A percentile compares a stretch with the other conserved stretches of the same genome.
phyloP scores from a whole-genome alignment of 1,140 invertebrate genomes.

The Sycophila sp. region DNA sequence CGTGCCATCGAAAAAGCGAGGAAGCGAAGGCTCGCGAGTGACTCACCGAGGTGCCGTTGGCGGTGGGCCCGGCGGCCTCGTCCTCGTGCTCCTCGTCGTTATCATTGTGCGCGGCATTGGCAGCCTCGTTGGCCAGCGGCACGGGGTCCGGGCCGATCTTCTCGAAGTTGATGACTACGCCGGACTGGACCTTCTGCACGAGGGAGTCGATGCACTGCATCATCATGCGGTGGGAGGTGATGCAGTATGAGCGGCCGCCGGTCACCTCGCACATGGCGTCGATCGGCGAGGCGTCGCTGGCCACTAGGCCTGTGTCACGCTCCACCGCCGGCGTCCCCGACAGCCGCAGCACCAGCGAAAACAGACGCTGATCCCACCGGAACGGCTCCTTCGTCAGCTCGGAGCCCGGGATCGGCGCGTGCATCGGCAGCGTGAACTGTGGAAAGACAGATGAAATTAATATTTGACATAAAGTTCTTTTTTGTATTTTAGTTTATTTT shows the following conservation, averaged over 20 bases:
- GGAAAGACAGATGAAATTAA: no score
- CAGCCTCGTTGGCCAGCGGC: conserved; percentile 68
- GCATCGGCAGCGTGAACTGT: conserved; percentile 92
- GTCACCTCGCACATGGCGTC: conserved; percentile 99
- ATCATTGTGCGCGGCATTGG: conserved; percentile 49
- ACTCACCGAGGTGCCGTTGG: conserved; percentile 37
- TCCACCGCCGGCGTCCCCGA: conserved; percentile 79
- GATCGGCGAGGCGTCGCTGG: conserved; percentile 92
- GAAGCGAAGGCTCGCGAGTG: no score
- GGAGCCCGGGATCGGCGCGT: conserved; percentile 91
- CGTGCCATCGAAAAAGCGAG: no score
- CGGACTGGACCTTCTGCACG: conserved; percentile 96
- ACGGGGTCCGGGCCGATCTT: conserved; percentile 91
- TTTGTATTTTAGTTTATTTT: neutral
- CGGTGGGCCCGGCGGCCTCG: conserved; percentile 40
- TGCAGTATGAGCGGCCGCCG: conserved; percentile 95
- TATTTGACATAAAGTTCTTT: no score
- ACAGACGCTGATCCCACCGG: conserved; percentile 98
- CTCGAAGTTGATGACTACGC: conserved; percentile 98
- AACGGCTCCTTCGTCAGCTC: conserved; percentile 98
- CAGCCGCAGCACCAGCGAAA: conserved; percentile 91
- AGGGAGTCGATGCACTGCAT: conserved; percentile 97
- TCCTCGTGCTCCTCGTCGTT: conserved; percentile 58
- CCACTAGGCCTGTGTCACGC: conserved; percentile 78
- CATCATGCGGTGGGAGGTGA: conserved; percentile 94